Evolutionary conservation across 2,113 vertebrate genomes (phyloP).

Genomic region (Origma solitaria): DNA sequence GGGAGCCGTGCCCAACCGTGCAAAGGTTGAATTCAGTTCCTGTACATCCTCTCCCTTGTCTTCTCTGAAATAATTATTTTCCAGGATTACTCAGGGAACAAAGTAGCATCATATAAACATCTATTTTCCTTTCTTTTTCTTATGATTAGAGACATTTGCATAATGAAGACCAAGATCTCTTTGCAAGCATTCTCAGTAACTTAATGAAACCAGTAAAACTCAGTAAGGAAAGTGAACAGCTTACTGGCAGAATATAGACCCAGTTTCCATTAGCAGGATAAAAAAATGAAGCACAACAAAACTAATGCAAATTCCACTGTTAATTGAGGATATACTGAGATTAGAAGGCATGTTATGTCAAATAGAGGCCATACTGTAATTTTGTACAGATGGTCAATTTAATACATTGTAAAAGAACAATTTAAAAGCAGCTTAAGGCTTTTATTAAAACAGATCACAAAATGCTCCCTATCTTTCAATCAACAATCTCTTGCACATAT

Average conservation of each 20-base stretch:
- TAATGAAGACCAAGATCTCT: background rate
- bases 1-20: accelerated
- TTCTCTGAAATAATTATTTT: background rate
- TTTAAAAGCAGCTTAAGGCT: conserved; percentile 23
- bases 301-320: background rate
- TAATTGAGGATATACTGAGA: background rate
- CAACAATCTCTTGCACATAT: background rate
- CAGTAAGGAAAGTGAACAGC: background rate
- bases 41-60: background rate
- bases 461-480: background rate
- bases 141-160: background rate
- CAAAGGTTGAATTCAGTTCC: background rate
- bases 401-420: conserved; percentile 17
- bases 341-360: background rate
- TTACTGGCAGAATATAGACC: background rate
- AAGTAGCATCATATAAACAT: background rate
- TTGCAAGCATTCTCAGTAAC: background rate
- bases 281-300: background rate
- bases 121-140: background rate
- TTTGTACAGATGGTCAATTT: background rate
- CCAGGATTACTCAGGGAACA: background rate
- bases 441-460: background rate
- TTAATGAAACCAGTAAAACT: background rate
- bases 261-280: background rate
- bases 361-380: background rate